Conservation (phyloP, 2,113 vertebrate genomes). For the Mormyrus iriodes region DNA sequence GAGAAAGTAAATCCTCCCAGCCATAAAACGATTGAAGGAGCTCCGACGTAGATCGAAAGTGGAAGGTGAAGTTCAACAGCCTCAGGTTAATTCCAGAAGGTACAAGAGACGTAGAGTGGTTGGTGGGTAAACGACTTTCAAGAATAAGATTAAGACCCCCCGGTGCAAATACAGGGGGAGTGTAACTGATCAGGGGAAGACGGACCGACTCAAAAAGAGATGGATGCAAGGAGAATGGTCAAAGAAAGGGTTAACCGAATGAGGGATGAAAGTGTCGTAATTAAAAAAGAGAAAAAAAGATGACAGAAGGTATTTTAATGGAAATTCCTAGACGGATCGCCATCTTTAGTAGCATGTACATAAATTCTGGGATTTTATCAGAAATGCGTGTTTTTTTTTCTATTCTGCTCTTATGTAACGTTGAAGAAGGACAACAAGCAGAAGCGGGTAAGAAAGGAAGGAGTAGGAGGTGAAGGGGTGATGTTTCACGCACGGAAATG, state of each 20-base stretch:
- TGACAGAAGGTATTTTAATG: slow-evolving; percentile 45
- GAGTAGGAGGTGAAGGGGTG: slow-evolving; percentile 1
- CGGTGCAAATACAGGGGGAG: background rate
- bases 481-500: background rate
- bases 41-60: background rate
- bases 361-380: slow-evolving; percentile 64
- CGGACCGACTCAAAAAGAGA: background rate
- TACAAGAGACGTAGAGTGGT: slow-evolving; percentile 3
- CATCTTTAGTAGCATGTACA: slow-evolving; percentile 44
- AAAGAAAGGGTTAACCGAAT: slow-evolving; percentile 34
- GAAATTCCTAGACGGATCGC: slow-evolving; percentile 54
- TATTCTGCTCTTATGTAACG: slow-evolving; percentile 47
- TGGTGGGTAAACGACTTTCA: background rate
- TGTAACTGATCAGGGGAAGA: background rate
- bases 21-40: slow-evolving; percentile 30
- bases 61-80: background rate
- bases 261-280: slow-evolving; percentile 33
- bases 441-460: slow-evolving; percentile 9
- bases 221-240: background rate
- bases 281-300: slow-evolving; percentile 39
- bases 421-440: slow-evolving; percentile 28
- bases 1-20: background rate
- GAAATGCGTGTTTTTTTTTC: slow-evolving; percentile 38
- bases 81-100: slow-evolving; percentile 3
- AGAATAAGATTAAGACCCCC: slow-evolving; percentile 21